Evolutionary conservation across 2,888 invertebrate genomes (phyloP), one percentile per base, ranked within the genome.

Genomic region (Dicranocentrus wangi): DNA sequence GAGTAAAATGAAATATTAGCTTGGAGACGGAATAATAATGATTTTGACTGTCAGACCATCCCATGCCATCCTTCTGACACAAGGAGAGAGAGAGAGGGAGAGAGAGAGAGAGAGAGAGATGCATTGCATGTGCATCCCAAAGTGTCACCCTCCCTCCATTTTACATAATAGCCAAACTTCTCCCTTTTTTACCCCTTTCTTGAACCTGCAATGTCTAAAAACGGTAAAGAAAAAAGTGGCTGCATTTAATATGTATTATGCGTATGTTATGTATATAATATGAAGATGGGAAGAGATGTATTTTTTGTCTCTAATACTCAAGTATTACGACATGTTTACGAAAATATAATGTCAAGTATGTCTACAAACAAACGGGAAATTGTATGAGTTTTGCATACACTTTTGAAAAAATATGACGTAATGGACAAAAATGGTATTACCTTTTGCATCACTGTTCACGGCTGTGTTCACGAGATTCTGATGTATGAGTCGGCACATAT

Each of bases 31-130:
- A 55, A 71, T 55, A 55, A 42, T 70, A 55, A 42, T 70, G 42
- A 42, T 71, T 72, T 72, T 60, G 21, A 61, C 72, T 72, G 72
- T 42, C 61, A 72, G 27, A 27, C 43, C 61, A 61, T 72, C 61
- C 72, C 72, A 61, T 61, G 28, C 32, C 28, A 28, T 17, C 15
- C 17, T 32, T 15, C 21, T 23, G 32, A n/a, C n/a, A n/a, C n/a
- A n/a, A n/a, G n/a, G n/a, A n/a, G n/a, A 7, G 8, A 42, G 7
- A 42, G 42, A 42, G 13, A n/a, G n/a, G n/a, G n/a, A n/a, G n/a
- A n/a, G n/a, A n/a, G n/a, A n/a, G n/a, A n/a, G n/a, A n/a, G n/a
- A n/a, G n/a, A n/a, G n/a, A n/a, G n/a, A n/a, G n/a, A n/a, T n/a
- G n/a, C 13, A 58, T 3, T 58, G 13, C 25, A 58, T 19, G 19